Evolutionary conservation across 2,888 invertebrate genomes (phyloP).

Genomic region (Rapana venosa): DNA sequence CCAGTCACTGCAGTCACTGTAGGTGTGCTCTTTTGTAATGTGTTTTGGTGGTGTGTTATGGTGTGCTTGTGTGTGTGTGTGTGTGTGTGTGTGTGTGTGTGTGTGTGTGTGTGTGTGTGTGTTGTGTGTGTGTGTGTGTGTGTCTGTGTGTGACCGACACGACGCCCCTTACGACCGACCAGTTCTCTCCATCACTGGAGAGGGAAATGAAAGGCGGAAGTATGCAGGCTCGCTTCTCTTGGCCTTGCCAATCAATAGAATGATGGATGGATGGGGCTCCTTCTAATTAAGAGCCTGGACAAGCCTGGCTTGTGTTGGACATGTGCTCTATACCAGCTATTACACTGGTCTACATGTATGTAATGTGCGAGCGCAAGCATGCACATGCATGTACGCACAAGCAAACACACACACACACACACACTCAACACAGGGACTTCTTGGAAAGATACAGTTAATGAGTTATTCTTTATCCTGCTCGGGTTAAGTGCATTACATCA

Average conservation of each 20-base stretch:
- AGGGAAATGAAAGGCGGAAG: not conserved
- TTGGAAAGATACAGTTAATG: not conserved
- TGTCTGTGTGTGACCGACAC: not conserved
- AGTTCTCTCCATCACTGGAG: not conserved
- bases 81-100: not conserved
- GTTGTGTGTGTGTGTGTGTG: not conserved
- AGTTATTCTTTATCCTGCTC: too few species aligned
- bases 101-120: not conserved
- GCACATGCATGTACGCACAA: not conserved
- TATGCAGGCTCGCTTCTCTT: not conserved
- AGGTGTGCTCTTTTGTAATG: too few species aligned
- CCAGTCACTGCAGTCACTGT: too few species aligned
- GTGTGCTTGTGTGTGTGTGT: not conserved
- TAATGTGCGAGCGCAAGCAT: not conserved
- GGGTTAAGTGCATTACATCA: too few species aligned
- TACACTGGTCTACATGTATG: not conserved
- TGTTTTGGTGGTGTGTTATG: too few species aligned
- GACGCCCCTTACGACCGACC: not conserved
- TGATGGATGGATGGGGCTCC: not conserved
- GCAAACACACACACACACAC: too few species aligned
- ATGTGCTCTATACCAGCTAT: too few species aligned
- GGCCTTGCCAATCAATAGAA: not conserved
- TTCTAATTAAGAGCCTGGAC: not conserved
- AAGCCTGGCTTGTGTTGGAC: not conserved
- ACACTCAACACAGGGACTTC: not conserved